A percentile compares a stretch with the other conserved stretches of the same genome.
Evolutionary conservation across 2,113 vertebrate species (phyloP).

Genomic region (Bothrops jararaca): DNA sequence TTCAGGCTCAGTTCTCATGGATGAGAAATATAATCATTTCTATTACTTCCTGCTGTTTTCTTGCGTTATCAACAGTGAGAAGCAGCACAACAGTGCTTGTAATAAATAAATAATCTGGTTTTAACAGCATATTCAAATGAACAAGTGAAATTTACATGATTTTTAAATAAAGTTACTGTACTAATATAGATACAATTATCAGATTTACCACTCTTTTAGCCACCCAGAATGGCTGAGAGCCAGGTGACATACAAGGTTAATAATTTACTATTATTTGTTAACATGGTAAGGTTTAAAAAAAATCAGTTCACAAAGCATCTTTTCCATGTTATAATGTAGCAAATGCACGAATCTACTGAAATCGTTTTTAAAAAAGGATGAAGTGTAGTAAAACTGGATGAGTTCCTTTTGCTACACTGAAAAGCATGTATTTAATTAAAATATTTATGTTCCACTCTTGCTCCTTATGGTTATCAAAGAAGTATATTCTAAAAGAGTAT

Average conservation of each 20-base stretch:
- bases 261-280: not conserved
- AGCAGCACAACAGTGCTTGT: not conserved
- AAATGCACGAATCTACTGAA: not conserved
- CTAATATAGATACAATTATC: not conserved
- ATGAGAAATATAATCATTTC: not conserved
- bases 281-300: not conserved
- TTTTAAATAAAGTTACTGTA: not conserved
- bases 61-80: not conserved
- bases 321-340: not conserved
- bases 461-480: not conserved
- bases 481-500: not conserved
- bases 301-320: not conserved
- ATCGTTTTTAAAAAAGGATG: not conserved
- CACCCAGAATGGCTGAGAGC: not conserved
- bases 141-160: not conserved
- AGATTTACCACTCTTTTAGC: not conserved
- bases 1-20: not conserved
- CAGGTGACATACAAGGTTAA: not conserved
- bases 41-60: not conserved
- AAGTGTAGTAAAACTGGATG: not conserved
- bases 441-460: not conserved
- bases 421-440: not conserved
- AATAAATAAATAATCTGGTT: conserved; percentile 7
- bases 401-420: not conserved
- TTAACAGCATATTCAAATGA: not conserved